These are phyloP conservation scores for Drosophila trapezifrons DNA, from an alignment of 1,140 invertebrate genomes.

Conservation along the genomic window DNA sequence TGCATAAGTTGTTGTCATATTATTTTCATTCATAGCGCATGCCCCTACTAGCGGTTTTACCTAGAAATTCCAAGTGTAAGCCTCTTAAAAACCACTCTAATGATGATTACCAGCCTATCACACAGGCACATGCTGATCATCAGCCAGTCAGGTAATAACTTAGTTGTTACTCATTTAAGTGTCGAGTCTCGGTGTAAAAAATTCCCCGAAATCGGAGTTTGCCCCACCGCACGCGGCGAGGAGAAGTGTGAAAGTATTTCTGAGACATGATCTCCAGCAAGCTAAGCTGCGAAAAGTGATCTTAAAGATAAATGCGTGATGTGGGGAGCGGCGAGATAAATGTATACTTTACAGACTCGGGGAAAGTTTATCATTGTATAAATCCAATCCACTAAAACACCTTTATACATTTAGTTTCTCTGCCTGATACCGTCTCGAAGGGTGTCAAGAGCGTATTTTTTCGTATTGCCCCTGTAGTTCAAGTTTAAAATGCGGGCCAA, in stretches of 20 bases:
- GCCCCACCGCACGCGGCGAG: neutral
- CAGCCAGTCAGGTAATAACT: slow-evolving; percentile 4
- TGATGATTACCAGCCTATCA: slow-evolving; percentile 15
- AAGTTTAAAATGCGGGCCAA: slow-evolving; percentile 25
- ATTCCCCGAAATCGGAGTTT: slow-evolving; percentile 21
- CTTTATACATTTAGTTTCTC: too few species aligned
- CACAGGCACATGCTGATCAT: slow-evolving; percentile 6
- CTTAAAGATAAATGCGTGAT: slow-evolving; percentile 6
- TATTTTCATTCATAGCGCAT: slow-evolving; percentile 5
- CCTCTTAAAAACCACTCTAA: slow-evolving; percentile 8
- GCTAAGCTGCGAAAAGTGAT: slow-evolving; percentile 16
- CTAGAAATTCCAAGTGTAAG: slow-evolving; percentile 15
- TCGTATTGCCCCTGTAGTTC: slow-evolving; percentile 10
- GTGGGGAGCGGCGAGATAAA: neutral
- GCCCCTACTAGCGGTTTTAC: neutral
- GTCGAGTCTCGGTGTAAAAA: neutral
- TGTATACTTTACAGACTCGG: neutral
- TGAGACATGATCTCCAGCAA: neutral
- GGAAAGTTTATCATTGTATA: slow-evolving; percentile 26
- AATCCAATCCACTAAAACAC: too few species aligned
- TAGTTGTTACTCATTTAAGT: slow-evolving; percentile 9
- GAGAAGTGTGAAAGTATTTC: slow-evolving; percentile 22
- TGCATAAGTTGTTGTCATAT: neutral
- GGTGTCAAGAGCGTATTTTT: slow-evolving; percentile 18
- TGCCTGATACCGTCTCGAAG: neutral